Base-by-base conservation (phyloP, 2,888 invertebrate genomes). In the Microdon myrmicae region DNA sequence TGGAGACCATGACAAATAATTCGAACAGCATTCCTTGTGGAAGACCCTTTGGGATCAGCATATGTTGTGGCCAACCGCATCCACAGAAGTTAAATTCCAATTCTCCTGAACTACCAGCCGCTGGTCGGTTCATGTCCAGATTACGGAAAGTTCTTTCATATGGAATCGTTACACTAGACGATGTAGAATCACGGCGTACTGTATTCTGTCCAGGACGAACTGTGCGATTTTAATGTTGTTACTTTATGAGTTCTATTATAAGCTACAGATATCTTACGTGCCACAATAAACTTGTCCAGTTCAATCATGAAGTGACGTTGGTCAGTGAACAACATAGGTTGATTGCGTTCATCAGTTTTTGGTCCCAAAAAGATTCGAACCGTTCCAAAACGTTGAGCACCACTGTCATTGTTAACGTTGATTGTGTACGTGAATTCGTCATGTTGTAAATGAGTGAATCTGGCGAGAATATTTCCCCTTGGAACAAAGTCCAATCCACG, bases 11-110 rank as follows among this genome's bases (percentile, higher is more conserved):
- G 17, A 85, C 87, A 75, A 90, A 91, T 8, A 92, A 79, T 61
- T 89, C 85, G 72, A 87, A 84, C 0, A 82, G 81, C 74, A 84
- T 85, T 0, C 92, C 91, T 54, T 83, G 82, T 0, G 82, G 74
- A 6, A 78, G 85, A 2, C 92, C 92, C 78, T 86, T 89, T 0
- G 92, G 88, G 3, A 90, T 72, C 4, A 92, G 82, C 87, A 92
- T 85, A 76, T 92, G 90, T 49, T 90, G 87, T 0, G 92, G 92
- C 91, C 92, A 92, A 54, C 92, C 92, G 73, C 93, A 93, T 59
- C 92, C 92, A 80, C 93, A 93, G 84, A 90, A 90, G 81, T 91
- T 90, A 79, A 89, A 90, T 64, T 81, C 81, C 0, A 81, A 81
- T 0, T 81, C 79, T 0, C 79, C 81, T 0, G 83, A 75, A 9